Percentiles rank a stretch among this genome's conserved stretches.
Evolutionary conservation across 2,888 invertebrate species (phyloP).

Genomic region (Sepiola atlantica): DNA sequence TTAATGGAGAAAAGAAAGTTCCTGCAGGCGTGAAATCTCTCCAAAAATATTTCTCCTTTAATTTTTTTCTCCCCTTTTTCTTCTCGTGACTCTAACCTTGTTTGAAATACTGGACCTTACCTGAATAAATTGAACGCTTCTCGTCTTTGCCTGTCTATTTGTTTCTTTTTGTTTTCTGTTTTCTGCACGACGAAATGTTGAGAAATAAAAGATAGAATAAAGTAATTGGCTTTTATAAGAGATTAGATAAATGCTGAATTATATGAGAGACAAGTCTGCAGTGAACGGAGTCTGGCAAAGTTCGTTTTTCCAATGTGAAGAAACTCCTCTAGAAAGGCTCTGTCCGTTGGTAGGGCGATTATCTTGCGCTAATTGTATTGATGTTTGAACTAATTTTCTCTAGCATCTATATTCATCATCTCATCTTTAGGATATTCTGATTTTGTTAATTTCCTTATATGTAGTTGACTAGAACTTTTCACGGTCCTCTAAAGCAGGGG

Average conservation of each 20-base stretch:
- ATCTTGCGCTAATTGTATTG: no score
- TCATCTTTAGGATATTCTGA: no score
- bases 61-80: neutral
- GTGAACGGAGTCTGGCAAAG: neutral
- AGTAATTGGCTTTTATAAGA: neutral
- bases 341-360: no score
- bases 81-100: neutral
- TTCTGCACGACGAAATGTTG: neutral
- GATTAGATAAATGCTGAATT: neutral
- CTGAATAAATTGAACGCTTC: neutral
- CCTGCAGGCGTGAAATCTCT: conserved; percentile 18
- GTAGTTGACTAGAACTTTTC: no score
- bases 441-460: no score
- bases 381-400: no score
- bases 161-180: neutral
- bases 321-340: no score
- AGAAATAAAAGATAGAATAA: neutral
- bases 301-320: no score
- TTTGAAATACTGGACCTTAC: neutral
- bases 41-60: neutral
- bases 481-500: no score
- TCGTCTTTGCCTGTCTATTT: neutral
- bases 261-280: neutral
- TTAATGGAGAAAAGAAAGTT: neutral
- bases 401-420: no score